Base-by-base conservation (phyloP, 2,113 vertebrate genomes). In the Spea bombifrons region DNA sequence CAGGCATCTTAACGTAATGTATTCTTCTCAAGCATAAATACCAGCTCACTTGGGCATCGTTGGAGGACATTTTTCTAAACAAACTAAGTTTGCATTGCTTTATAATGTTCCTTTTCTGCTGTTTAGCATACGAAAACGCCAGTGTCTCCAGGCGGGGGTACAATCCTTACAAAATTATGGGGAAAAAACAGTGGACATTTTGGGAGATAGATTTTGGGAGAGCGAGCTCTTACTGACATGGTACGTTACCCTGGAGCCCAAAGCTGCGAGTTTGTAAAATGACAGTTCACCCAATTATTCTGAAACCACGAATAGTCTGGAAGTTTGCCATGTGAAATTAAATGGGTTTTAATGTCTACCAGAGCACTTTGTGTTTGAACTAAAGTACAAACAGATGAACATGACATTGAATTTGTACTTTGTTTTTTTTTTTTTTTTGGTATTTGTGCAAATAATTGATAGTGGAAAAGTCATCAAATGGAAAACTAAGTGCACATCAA, bases 21-120 rank as follows among this genome's bases (percentile, higher is more conserved):
- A 74, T 74, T 80, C 71, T 63, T 8, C 78, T 80, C 71, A 44
- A 74, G 71, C 47, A 80, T 55, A 80, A 74, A 80, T 80, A 73
- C 73, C 78, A 59, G 71, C 52, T 53, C 78, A 50, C 78, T 73
- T 68, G 78, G 78, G 78, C 66, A 80, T 80, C 74, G 78, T 80
- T 65, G 48, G 52, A 68, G 44, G 71, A 74, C 52, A 67, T 61
- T 74, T 43, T 30, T 74, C 52, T 43, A 61, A 80, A 80, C 78
- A 74, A 74, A 64, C 71, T 55, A 47, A 6, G 46, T 80, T 68
- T 74, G 48, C 71, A 45, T 55, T 63, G 5, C n/a, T 57, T 74
- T 57, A 15, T 9, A 48, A 53, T 13, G 10, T 53, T 43, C 61
- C 15, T 46, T 53, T 68, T 44, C 61, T 16, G 3, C 4, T 61